These are phyloP conservation scores for Dromaius novaehollandiae DNA, from an alignment of 2,113 vertebrate species.

Conservation along the genomic window DNA sequence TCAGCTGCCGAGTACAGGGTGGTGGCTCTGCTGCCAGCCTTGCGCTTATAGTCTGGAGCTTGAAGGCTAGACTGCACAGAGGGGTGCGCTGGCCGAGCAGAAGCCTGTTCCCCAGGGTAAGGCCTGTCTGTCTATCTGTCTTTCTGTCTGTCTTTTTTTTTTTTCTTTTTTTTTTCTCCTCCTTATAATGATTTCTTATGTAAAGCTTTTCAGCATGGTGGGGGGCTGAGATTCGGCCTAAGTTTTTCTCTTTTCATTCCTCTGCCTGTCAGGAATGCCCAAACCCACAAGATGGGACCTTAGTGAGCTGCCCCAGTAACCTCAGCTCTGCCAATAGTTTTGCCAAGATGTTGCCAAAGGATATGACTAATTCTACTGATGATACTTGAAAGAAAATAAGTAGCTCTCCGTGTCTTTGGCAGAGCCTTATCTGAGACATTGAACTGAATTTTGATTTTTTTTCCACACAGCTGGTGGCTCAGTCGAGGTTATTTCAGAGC, in stretches of 20 bases:
- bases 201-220: no score
- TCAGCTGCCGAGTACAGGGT: neutral
- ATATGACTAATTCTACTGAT: neutral
- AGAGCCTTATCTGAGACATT: neutral
- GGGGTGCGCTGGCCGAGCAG: neutral
- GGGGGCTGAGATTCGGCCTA: no score
- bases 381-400: neutral
- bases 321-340: neutral
- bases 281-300: neutral
- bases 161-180: no score
- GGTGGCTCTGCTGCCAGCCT: neutral
- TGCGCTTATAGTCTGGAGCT: fast-evolving
- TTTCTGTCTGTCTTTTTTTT: no score
- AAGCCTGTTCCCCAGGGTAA: neutral
- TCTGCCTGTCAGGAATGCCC: neutral
- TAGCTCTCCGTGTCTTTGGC: neutral
- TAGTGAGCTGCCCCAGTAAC: neutral
- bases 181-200: no score
- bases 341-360: neutral
- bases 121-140: neutral
- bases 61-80: fast-evolving
- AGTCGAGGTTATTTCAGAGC: neutral
- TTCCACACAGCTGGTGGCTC: neutral
- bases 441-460: neutral
- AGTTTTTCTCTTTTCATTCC: neutral